Percentiles rank a stretch among this genome's conserved stretches.
Evolutionary conservation across 2,888 invertebrate species (phyloP).

Genomic region (Caenorhabditis parvicauda): DNA sequence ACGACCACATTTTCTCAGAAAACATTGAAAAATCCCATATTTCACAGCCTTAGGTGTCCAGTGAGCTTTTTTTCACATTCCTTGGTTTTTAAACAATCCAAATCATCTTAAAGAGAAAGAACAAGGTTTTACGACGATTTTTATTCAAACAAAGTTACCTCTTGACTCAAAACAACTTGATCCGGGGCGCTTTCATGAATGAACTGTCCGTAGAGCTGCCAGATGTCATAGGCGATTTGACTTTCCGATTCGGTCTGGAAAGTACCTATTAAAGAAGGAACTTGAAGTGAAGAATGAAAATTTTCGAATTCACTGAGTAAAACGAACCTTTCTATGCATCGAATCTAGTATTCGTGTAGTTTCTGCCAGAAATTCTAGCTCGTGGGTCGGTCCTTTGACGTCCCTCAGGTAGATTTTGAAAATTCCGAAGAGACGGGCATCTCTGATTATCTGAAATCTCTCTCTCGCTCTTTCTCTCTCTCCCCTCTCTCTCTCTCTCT

Average conservation of each 20-base stretch:
- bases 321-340: constrained; percentile 40
- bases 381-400: constrained; percentile 49
- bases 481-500: no score
- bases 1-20: no score
- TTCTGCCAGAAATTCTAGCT: constrained; percentile 52
- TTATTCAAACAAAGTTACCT: no score
- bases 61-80: no score
- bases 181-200: constrained; percentile 51
- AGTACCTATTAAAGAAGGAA: no score
- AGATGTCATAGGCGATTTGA: constrained; percentile 49
- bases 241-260: constrained; percentile 24
- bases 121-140: constrained; percentile 4
- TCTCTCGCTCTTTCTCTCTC: no score
- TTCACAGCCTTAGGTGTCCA: no score
- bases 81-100: no score
- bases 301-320: no score
- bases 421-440: constrained; percentile 47
- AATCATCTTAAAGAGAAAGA: not conserved
- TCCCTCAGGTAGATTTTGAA: constrained; percentile 59
- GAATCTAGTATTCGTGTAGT: constrained; percentile 49
- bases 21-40: no score
- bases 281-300: no score
- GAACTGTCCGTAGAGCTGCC: constrained; percentile 54
- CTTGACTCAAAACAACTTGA: constrained; percentile 35
- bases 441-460: constrained; percentile 47